Evolutionary conservation across 2,888 invertebrate genomes (phyloP).

Genomic region (Cantharis lateralis): DNA sequence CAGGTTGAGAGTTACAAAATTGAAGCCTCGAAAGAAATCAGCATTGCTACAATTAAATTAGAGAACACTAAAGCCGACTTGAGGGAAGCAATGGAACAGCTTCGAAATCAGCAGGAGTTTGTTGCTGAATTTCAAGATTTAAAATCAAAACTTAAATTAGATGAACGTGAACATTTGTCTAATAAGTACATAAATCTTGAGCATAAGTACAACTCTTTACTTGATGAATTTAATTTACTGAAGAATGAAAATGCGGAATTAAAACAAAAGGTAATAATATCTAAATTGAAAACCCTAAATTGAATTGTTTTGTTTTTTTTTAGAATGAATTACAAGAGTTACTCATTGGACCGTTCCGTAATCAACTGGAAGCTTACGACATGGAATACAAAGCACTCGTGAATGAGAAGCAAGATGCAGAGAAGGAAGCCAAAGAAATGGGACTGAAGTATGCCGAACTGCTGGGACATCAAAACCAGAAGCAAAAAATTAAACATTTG

Average conservation of each 20-base stretch:
- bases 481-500: slow-evolving; percentile 66
- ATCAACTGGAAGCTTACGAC: slow-evolving; percentile 58
- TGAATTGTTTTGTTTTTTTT: background rate
- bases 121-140: slow-evolving; percentile 36
- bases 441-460: slow-evolving; percentile 62
- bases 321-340: slow-evolving; percentile 43
- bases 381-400: slow-evolving; percentile 54
- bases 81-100: slow-evolving; percentile 37
- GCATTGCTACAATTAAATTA: slow-evolving; percentile 22
- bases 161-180: background rate
- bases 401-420: slow-evolving; percentile 50
- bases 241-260: background rate
- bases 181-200: background rate
- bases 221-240: background rate
- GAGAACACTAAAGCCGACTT: slow-evolving; percentile 35
- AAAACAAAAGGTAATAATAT: background rate
- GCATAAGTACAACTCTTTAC: background rate
- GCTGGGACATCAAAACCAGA: slow-evolving; percentile 68
- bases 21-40: slow-evolving; percentile 28
- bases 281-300: background rate
- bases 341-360: slow-evolving; percentile 52
- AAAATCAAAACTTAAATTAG: slow-evolving; percentile 35
- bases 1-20: slow-evolving; percentile 34
- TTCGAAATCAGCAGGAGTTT: slow-evolving; percentile 37
- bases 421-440: slow-evolving; percentile 59